These are phyloP conservation scores for Leptothorax acervorum DNA, from an alignment of 2,888 invertebrate genomes.

Conservation along the genomic window DNA sequence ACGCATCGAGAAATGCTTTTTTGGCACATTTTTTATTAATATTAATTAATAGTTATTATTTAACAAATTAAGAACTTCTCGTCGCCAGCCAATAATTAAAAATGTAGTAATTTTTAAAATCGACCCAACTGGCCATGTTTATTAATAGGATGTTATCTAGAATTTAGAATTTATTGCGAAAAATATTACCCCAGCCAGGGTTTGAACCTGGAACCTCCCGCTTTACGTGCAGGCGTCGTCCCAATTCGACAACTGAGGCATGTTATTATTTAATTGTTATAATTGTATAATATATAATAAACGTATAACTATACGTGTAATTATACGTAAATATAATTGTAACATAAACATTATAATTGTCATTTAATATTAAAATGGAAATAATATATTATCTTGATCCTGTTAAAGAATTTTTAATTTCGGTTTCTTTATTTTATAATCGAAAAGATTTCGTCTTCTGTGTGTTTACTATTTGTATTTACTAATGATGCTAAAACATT, in stretches of 20 bases:
- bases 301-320: too few species aligned
- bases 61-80: too few species aligned
- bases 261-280: neutral
- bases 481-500: neutral
- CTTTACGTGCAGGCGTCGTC: too few species aligned
- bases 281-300: neutral
- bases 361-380: neutral
- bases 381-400: neutral
- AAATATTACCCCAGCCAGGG: too few species aligned
- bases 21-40: neutral
- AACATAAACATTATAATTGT: neutral
- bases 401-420: neutral
- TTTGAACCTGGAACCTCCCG: too few species aligned
- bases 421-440: neutral
- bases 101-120: too few species aligned
- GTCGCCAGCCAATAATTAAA: too few species aligned
- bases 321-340: too few species aligned
- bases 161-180: too few species aligned
- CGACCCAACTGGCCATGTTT: too few species aligned
- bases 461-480: neutral
- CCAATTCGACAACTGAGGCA: too few species aligned
- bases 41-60: neutral
- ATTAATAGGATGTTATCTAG: too few species aligned
- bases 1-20: neutral
- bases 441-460: neutral